Percentiles rank a stretch among this genome's conserved stretches.
Evolutionary conservation across 2,113 vertebrate genomes (phyloP).

Genomic region (human): GRCh38 chr3:18679501-18680000

Average conservation of each 20-base stretch:
- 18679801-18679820: conserved; percentile 63
- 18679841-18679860: conserved; percentile 61
- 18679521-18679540: conserved; percentile 83
- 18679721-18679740: conserved; percentile 59
- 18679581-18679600: conserved; percentile 88
- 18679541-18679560: conserved; percentile 55
- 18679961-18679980: conserved; percentile 40
- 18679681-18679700: conserved; percentile 64
- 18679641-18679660: conserved; percentile 79
- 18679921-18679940: conserved; percentile 67
- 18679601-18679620: conserved; percentile 86
- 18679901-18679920: conserved; percentile 50
- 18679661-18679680: conserved; percentile 75
- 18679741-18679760: conserved; percentile 59
- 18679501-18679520: conserved; percentile 81
- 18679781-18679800: conserved; percentile 33
- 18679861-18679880: conserved; percentile 79
- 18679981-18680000: conserved; percentile 43
- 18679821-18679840: conserved; percentile 66
- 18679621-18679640: conserved; percentile 86
- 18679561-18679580: conserved; percentile 82
- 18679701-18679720: conserved; percentile 71
- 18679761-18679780: conserved; percentile 51
- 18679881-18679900: conserved; percentile 73
- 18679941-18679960: conserved; percentile 56